Percentiles rank a stretch among this genome's conserved stretches.
Conservation (phyloP, 2,113 vertebrate species). For the Oreochromis aureus region DNA sequence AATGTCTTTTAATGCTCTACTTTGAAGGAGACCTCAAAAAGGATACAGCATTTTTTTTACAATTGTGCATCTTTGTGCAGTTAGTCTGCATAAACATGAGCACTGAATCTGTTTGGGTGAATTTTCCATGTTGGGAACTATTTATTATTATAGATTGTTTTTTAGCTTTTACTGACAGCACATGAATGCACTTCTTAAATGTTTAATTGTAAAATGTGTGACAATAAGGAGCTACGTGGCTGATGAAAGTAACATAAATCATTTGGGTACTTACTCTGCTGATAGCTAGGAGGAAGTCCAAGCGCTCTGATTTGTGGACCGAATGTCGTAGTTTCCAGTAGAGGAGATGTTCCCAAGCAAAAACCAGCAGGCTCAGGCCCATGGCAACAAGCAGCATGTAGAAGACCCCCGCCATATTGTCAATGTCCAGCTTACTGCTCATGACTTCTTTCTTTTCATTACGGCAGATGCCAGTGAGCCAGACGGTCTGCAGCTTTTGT, state of each 20-base stretch:
- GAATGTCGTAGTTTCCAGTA: conserved; percentile 95
- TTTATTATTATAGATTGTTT: background rate
- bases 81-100: background rate
- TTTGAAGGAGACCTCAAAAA: background rate
- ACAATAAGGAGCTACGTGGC: background rate
- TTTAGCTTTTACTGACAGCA: background rate
- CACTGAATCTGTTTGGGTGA: background rate
- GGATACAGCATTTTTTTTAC: background rate
- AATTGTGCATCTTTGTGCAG: background rate
- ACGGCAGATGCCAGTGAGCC: conserved; percentile 96
- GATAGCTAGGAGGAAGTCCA: conserved; percentile 91
- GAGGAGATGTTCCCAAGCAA: conserved; percentile 94
- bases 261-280: conserved; percentile 76
- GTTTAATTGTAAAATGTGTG: too few relatives aligned
- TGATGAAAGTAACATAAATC: background rate
- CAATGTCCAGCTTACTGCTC: conserved; percentile 97
- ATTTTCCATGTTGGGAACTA: background rate
- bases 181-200: background rate
- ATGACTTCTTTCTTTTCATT: conserved; percentile 99
- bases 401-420: conserved; percentile 99
- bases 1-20: background rate
- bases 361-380: conserved; percentile 94
- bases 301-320: conserved; percentile 77
- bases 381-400: conserved; percentile 99
- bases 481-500: conserved; percentile 94